Evolutionary conservation across 2,797 vertebrate genomes (phyloP), one percentile per base, ranked within the genome.

Genomic region (Netta rufina): DNA sequence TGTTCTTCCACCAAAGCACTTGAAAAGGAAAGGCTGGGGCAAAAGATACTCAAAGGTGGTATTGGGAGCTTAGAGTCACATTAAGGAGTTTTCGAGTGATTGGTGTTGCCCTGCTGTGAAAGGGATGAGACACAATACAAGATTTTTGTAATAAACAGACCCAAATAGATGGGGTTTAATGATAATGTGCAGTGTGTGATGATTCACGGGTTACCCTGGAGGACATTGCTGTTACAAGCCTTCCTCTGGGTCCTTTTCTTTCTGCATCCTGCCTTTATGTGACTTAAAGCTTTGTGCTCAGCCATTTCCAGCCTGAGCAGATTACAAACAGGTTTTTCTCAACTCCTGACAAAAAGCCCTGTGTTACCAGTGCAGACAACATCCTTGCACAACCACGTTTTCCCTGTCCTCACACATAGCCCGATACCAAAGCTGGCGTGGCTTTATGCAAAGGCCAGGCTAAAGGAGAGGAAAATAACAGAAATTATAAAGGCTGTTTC

Each of bases 231-330:
- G 36, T 90, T 92, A 79, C n/a, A 79, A 96, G 80, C 53, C 38
- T n/a, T 96, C 77, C 80, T 90, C 33, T 13, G 90, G 54, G 67
- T 77, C 45, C 56, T 90, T 93, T 93, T 74, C 80, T 90, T 87
- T 90, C 75, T 89, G 49, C 49, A 79, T 43, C 27, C 57, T 93
- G 33, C 53, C 89, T 94, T 95, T 80, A 60, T 41, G 39, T 67
- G 61, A 91, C 74, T 91, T 87, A 66, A 84, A 90, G 64, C 77
- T 90, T 93, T 86, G 67, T 77, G n/a, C 51, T 65, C 62, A 54
- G 67, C 64, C 64, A 94, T 91, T 93, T 92, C 61, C 83, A 87
- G 53, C 28, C 45, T 58, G 78, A 72, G 76, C 67, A 79, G 58
- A 72, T 84, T 87, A 91, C 24, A 80, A 72, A 4, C 57, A 89